Base-by-base conservation (phyloP, 2,888 invertebrate genomes). In the Biston betularia region DNA sequence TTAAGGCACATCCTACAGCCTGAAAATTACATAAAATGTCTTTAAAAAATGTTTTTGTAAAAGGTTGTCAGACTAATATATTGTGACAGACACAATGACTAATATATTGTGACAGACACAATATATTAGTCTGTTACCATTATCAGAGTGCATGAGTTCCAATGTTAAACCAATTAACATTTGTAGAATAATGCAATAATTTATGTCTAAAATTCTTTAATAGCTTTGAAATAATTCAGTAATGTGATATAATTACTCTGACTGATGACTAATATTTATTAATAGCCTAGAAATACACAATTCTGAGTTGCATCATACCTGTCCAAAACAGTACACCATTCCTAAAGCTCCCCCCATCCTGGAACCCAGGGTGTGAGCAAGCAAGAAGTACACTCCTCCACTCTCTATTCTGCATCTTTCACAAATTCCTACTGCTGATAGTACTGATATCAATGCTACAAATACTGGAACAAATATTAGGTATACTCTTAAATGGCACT, bases 361-460 rank as follows among this genome's bases (percentile, higher is more conserved):
- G 7, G 98, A 98, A 46, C 99, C 99, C 35, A 99, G 92, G 5
- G 99, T 98, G 83, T 99, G 98, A 0, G 98, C 97, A 45, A 99
- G 93, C 67, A 99, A 95, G 90, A 99, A 99, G 90, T 99, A 99
- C 35, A 99, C 98, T 56, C 99, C 99, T n/a, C 99, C 99, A 90
- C 98, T 98, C 92, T 98, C 98, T 82, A 99, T 97, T 70, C 97
- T 95, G 92, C 98, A 98, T 85, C 98, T 93, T 89, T 99, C 99
- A 94, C 98, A 98, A 78, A 99, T 99, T 53, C 99, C 99, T 68
- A 99, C 98, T 33, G 98, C 98, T 75, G 99, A 98, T 60, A 99
- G 94, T 24, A 99, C 98, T 64, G 98, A 98, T 78, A 99, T 97
- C 79, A 99, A 90, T 40, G 98, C 98, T 73, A 98, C 97, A 77